A percentile compares a stretch with the other conserved stretches of the same genome.
These are phyloP conservation scores for Epirrhoe tristata DNA, from an alignment of 2,888 invertebrate genomes.

Conservation along the genomic window DNA sequence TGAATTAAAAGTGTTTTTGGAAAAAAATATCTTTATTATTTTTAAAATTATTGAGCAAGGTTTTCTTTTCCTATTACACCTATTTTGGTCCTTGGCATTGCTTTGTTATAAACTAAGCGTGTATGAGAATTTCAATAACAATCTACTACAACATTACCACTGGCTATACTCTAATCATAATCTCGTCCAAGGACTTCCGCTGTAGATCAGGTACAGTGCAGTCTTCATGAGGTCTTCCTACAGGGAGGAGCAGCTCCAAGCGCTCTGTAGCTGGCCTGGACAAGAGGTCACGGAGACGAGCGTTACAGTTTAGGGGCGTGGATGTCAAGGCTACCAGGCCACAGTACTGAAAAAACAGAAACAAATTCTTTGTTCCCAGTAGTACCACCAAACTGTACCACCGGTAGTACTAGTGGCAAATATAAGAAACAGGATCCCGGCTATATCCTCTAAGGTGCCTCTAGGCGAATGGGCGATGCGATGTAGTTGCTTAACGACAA, in stretches of 20 bases:
- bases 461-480: too few relatives aligned
- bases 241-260: conserved; percentile 91
- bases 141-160: neutral
- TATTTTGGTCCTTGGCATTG: neutral
- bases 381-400: too few relatives aligned
- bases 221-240: conserved; percentile 93
- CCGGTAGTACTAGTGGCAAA: neutral
- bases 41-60: neutral
- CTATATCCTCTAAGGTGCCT: too few relatives aligned
- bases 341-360: conserved; percentile 86
- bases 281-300: conserved; percentile 90
- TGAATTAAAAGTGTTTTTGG: neutral
- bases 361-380: too few relatives aligned
- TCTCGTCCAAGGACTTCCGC: conserved; percentile 90
- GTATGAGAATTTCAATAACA: neutral
- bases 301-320: conserved; percentile 96
- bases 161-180: conserved; percentile 79
- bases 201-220: conserved; percentile 91
- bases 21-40: neutral
- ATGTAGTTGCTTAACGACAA: too few relatives aligned
- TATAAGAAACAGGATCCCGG: neutral
- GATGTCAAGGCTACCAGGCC: conserved; percentile 95
- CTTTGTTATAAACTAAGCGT: neutral
- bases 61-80: neutral
- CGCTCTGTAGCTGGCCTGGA: conserved; percentile 93